Base-by-base conservation (phyloP, 2,888 invertebrate genomes). In the Drosophila nigritarsus region DNA sequence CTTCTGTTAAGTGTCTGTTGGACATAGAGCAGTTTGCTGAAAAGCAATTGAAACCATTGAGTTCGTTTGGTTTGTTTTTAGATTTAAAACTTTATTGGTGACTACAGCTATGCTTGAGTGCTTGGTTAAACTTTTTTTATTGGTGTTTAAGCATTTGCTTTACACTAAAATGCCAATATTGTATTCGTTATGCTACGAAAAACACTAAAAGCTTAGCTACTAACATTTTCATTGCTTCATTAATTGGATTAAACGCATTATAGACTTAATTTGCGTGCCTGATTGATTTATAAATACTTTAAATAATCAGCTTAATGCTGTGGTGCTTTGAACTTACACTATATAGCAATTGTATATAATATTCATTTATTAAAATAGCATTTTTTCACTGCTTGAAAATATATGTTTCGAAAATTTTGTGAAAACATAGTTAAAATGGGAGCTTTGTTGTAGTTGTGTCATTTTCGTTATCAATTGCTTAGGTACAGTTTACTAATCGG, bases 401-500 rank as follows among this genome's bases (percentile, higher is more conserved):
- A 75, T 55, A 65, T 66, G 49, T 61, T n/a, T 81, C 70, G 40
- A 70, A 72, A 73, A 56, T 59, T 51, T 55, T 29, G 27, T 68
- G 60, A 51, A 59, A 65, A 64, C 55, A 66, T 62, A 45, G 24
- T 71, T 56, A 38, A 61, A 65, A 53, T 65, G 66, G 72, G 72
- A 63, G 68, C 70, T 45, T 76, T 76, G 20, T 40, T 76, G 27
- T 45, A 36, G 48, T 59, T 76, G 48, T 56, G 40, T 72, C 40
- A 61, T 38, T 65, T 61, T 65, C 58, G 59, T 65, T 76, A 27
- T 67, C 68, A 66, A 65, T 69, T 69, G 70, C 69, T 78, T 83
- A 87, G 90, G 87, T 87, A 90, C 90, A 87, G 78, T 78, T 74
- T 75, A 72, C 88, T 87, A 89, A 65, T 88, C 90, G 87, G 87